Evolutionary conservation across 2,888 invertebrate species (phyloP), one percentile per base, ranked within the genome.

Genomic region (Liposcelis brunnea): DNA sequence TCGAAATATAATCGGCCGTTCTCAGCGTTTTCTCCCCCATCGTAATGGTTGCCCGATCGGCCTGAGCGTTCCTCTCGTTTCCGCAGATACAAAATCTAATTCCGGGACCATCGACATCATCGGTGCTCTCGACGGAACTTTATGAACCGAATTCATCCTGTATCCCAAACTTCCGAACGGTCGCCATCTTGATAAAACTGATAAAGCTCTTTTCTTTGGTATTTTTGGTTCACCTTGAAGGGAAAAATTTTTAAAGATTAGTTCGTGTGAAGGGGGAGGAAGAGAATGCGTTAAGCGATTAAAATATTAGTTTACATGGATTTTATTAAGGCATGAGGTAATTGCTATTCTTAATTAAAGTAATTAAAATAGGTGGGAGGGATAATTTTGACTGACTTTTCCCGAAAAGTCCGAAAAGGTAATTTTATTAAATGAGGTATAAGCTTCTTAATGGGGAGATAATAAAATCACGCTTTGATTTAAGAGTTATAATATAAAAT

Each of bases 121-220:
- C 5, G 14, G 38, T 19, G 37, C 34, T 21, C 14, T 45, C 26
- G 11, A 12, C 16, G 40, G 40, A 7, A n/a, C 21, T 19, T 18
- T 40, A 6, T 18, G 16, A n/a, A 40, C 10, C 19, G 40, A 16
- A 21, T 40, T 40, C n/a, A 21, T 40, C n/a, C 40, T 14, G 5
- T 8, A 18, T 45, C 63, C 59, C 49, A 66, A 55, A 50, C 57
- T 55, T 54, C 60, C 61, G 55, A 69, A 61, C 19, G 68, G 61
- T 50, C 61, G 57, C 64, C 66, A 62, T 42, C 65, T 59, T 31
- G 65, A 59, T 49, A 66, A 56, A 56, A 65, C 60, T 21, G 67
- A 60, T 50, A 68, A 55, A 3, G 64, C 66, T 44, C 67, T 56
- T 53, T 68, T 67, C 31, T 35, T 42, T 38, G 49, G 42, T 40